These are phyloP conservation scores for Cyrtonyx montezumae DNA, from an alignment of 2,113 vertebrate species.

Conservation along the genomic window DNA sequence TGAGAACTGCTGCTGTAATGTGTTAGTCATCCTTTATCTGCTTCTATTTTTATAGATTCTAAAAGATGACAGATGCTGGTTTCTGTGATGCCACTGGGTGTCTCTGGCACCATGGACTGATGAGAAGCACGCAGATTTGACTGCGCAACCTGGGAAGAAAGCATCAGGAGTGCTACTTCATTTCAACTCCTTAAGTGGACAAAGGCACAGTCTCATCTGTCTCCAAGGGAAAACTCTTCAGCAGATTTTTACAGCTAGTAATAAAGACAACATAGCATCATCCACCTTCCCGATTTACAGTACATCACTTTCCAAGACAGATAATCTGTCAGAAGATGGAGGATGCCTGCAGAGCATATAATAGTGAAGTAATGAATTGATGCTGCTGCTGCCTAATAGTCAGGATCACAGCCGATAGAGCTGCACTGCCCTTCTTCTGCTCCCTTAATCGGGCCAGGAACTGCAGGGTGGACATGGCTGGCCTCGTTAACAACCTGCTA, in stretches of 20 bases:
- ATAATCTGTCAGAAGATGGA: slow-evolving; percentile 61
- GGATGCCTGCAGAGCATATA: slow-evolving; percentile 59
- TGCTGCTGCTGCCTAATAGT: slow-evolving; percentile 51
- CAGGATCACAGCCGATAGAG: slow-evolving; percentile 57
- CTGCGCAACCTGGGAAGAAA: background rate
- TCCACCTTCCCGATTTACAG: slow-evolving; percentile 49
- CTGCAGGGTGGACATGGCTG: slow-evolving; percentile 81
- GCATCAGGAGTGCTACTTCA: background rate
- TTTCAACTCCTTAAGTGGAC: slow-evolving; percentile 35
- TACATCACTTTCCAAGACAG: slow-evolving; percentile 30
- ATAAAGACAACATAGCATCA: background rate
- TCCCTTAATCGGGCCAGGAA: slow-evolving; percentile 58
- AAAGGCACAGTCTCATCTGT: background rate
- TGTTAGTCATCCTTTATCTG: slow-evolving; percentile 80
- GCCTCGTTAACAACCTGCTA: slow-evolving; percentile 72
- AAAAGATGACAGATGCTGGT: slow-evolving; percentile 74
- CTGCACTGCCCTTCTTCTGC: slow-evolving; percentile 40
- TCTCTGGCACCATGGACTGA: slow-evolving; percentile 23
- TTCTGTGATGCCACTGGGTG: slow-evolving; percentile 53
- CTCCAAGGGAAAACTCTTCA: background rate
- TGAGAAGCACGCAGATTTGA: slow-evolving; percentile 46
- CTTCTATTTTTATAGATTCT: slow-evolving; percentile 83
- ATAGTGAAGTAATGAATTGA: slow-evolving; percentile 76
- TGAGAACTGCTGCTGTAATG: slow-evolving; percentile 66
- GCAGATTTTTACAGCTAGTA: slow-evolving; percentile 20